Conservation (phyloP, 1,140 invertebrate species). For the Charaxes varanes region DNA sequence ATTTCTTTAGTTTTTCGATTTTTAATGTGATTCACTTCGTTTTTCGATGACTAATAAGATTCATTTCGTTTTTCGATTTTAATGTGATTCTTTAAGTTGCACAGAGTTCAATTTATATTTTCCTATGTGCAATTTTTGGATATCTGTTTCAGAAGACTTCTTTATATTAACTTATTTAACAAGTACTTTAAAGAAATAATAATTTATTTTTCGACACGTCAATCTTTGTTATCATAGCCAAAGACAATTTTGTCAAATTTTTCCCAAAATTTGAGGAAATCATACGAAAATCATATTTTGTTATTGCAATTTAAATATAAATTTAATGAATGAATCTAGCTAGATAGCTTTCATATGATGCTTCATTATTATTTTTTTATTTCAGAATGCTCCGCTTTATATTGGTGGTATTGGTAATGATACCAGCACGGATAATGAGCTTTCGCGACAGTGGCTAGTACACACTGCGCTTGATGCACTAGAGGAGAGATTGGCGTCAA, state of each 20-base stretch:
- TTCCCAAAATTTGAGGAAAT: not conserved
- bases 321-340: not conserved
- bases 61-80: too few relatives aligned
- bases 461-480: slow-evolving; percentile 96
- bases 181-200: too few relatives aligned
- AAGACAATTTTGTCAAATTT: slow-evolving; percentile 17
- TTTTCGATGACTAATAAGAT: too few relatives aligned
- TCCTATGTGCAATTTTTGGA: too few relatives aligned
- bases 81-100: too few relatives aligned
- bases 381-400: slow-evolving; percentile 93
- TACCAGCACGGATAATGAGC: slow-evolving; percentile 85
- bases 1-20: too few relatives aligned
- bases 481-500: slow-evolving; percentile 88
- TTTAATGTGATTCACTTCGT: too few relatives aligned
- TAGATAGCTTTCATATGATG: slow-evolving; percentile 1
- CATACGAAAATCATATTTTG: too few relatives aligned
- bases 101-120: too few relatives aligned
- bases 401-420: slow-evolving; percentile 87
- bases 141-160: too few relatives aligned
- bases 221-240: slow-evolving; percentile 19
- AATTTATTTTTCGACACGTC: not conserved
- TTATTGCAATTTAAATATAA: too few relatives aligned
- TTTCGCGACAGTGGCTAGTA: slow-evolving; percentile 89
- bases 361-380: slow-evolving; percentile 26
- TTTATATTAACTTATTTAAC: too few relatives aligned